These are phyloP conservation scores for Conchocele bisecta DNA, from an alignment of 2,888 invertebrate genomes.

Conservation along the genomic window DNA sequence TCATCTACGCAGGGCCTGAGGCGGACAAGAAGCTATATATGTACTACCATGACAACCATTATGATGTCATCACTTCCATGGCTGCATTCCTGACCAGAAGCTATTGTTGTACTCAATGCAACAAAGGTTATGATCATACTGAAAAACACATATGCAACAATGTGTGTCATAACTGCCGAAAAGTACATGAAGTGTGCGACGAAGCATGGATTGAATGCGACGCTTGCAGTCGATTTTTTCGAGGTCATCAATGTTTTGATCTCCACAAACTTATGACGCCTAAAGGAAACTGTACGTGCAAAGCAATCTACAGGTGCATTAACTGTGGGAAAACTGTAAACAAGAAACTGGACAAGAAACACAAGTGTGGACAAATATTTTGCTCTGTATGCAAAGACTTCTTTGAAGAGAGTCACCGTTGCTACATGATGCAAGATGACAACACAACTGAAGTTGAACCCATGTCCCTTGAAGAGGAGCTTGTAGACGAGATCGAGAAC, in stretches of 20 bases:
- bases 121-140: slow-evolving; percentile 50
- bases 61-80: slow-evolving; percentile 51
- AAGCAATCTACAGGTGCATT: too few relatives aligned
- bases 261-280: background rate
- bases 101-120: slow-evolving; percentile 44
- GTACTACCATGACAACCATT: slow-evolving; percentile 45
- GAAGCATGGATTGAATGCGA: slow-evolving; percentile 32
- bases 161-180: slow-evolving; percentile 37
- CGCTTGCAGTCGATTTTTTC: slow-evolving; percentile 27
- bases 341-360: too few relatives aligned
- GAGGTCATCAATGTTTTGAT: slow-evolving; percentile 26
- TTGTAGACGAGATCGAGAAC: too few relatives aligned
- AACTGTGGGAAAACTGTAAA: too few relatives aligned
- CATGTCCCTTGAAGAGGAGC: too few relatives aligned
- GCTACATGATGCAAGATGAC: too few relatives aligned
- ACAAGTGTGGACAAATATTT: too few relatives aligned
- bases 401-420: too few relatives aligned
- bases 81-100: slow-evolving; percentile 44
- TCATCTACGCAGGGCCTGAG: slow-evolving; percentile 46
- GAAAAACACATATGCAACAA: slow-evolving; percentile 50
- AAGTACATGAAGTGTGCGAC: slow-evolving; percentile 20
- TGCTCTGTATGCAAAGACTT: too few relatives aligned
- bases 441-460: too few relatives aligned
- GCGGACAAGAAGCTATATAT: slow-evolving; percentile 46
- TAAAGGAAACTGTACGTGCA: background rate